Base-by-base conservation (phyloP, 1,140 invertebrate species). In the Copidosoma floridanum region DNA sequence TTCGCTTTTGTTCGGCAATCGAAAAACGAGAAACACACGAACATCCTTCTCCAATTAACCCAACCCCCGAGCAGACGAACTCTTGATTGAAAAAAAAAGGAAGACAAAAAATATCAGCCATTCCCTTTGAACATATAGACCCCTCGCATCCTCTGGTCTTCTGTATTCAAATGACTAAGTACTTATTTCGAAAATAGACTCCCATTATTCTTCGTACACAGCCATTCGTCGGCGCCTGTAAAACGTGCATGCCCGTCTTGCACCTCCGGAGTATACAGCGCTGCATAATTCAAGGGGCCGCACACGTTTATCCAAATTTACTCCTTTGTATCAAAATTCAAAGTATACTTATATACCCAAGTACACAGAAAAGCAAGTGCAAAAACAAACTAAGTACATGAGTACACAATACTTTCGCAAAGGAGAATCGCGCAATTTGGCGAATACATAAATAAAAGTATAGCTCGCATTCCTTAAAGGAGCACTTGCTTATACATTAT, bases 101-200 rank as follows among this genome's bases (percentile, higher is more conserved):
- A 35, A 20, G 29, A 14, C 18, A 18, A 21, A 14, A 51, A 40
- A n/a, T n/a, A n/a, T n/a, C 18, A 7, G 5, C 29, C 47, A 6
- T 32, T 37, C 29, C 48, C 48, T 48, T 47, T 23, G n/a, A n/a
- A n/a, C n/a, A n/a, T n/a, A n/a, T n/a, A n/a, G n/a, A n/a, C n/a
- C n/a, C n/a, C n/a, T 40, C 37, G 24, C 16, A 2, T 26, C 2
- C 21, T 18, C 24, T 35, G 29, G 11, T 32, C 48, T 51, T 35
- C 18, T 37, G n/a, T n/a, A 37, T 51, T 37, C 27, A 51, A 51
- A 51, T 51, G 16, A 23, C n/a, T n/a, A n/a, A n/a, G n/a, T n/a
- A n/a, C n/a, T n/a, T n/a, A n/a, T n/a, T n/a, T n/a, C n/a, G n/a
- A n/a, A n/a, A n/a, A n/a, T n/a, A n/a, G n/a, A n/a, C n/a, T n/a